Evolutionary conservation across 2,888 invertebrate species (phyloP).

Genomic region (Ditula angustiorana): DNA sequence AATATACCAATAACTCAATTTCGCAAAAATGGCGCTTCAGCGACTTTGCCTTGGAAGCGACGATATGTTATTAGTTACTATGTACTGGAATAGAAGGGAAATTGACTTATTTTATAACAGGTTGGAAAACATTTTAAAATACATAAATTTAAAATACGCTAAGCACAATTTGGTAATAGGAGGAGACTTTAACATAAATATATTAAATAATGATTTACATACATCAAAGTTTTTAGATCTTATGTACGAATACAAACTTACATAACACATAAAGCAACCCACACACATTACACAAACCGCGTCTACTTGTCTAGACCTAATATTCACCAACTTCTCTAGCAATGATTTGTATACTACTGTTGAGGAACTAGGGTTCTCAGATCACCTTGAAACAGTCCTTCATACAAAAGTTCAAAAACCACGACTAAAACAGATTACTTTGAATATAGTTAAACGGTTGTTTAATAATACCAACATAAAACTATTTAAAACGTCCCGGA

Average conservation of each 20-base stretch:
- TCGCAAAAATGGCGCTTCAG: no score
- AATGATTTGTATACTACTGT: neutral
- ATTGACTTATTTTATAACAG: conserved; percentile 24
- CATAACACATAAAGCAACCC: conserved; percentile 23
- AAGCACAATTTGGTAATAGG: conserved; percentile 13
- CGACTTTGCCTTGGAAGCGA: no score
- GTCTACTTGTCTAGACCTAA: conserved; percentile 36
- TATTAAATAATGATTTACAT: conserved; percentile 5
- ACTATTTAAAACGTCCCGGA: conserved; percentile 23
- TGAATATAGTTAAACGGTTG: conserved; percentile 11
- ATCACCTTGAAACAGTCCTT: neutral
- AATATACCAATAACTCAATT: no score
- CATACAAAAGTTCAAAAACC: neutral
- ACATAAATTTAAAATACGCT: conserved; percentile 31
- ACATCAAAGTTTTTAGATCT: conserved; percentile 11
- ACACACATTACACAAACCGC: conserved; percentile 21
- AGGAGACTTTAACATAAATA: no score
- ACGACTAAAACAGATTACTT: neutral
- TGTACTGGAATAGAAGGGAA: conserved; percentile 41
- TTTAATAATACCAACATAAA: conserved; percentile 23
- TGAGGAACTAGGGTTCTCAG: conserved; percentile 12
- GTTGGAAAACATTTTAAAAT: conserved; percentile 21
- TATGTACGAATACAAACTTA: conserved; percentile 25
- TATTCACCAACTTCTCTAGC: conserved; percentile 27
- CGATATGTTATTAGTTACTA: conserved; percentile 32